Conservation (phyloP, 2,888 invertebrate genomes). For the Unio delphinus region DNA sequence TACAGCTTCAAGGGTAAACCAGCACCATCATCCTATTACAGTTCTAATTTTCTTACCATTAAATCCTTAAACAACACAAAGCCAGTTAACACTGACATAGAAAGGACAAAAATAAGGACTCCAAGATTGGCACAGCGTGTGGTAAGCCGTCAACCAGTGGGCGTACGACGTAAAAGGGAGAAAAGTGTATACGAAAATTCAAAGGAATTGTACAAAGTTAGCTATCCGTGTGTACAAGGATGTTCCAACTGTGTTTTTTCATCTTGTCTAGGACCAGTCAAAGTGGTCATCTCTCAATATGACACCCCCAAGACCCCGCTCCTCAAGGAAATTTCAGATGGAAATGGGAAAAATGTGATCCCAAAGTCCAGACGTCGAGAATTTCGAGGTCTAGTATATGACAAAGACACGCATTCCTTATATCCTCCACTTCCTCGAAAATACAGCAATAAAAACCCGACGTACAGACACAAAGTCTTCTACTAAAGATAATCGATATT, state of each 20-base stretch:
- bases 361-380: conserved; percentile 24
- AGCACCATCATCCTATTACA: background rate
- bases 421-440: conserved; percentile 27
- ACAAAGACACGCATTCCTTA: conserved; percentile 27
- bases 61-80: conserved; percentile 7
- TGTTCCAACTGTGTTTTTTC: conserved; percentile 31
- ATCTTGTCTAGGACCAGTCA: conserved; percentile 29
- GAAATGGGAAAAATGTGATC: conserved; percentile 24
- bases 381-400: conserved; percentile 30
- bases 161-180: too few species aligned
- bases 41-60: conserved; percentile 3
- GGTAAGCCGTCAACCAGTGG: too few species aligned
- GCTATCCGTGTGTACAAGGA: conserved; percentile 26
- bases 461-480: conserved; percentile 3
- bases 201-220: conserved; percentile 22
- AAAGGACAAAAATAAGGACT: background rate
- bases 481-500: background rate
- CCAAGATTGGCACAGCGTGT: background rate
- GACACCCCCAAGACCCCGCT: conserved; percentile 13
- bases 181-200: background rate
- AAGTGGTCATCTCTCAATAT: conserved; percentile 26
- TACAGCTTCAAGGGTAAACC: background rate
- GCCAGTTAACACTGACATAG: background rate
- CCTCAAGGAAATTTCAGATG: conserved; percentile 26
- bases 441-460: conserved; percentile 5